Evolutionary conservation across 2,797 vertebrate species (phyloP).

Genomic region (Neostethus bicornis): DNA sequence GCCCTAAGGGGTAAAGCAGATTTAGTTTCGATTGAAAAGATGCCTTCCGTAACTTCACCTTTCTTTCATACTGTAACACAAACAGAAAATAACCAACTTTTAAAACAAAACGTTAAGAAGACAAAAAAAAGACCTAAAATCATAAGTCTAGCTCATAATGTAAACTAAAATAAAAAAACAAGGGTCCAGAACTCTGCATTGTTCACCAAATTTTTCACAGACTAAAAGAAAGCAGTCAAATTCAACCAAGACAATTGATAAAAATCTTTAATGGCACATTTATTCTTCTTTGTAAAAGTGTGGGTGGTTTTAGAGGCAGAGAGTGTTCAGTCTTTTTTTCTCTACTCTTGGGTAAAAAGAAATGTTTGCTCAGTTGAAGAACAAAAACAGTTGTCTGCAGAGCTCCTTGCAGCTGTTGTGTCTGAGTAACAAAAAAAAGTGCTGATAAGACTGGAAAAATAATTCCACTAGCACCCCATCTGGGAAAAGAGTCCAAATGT

Average conservation of each 20-base stretch:
- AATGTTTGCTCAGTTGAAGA: conserved; percentile 58
- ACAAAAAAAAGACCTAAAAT: neutral
- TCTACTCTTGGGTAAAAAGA: conserved; percentile 10
- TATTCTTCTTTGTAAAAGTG: conserved; percentile 23
- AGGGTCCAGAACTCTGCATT: conserved; percentile 3
- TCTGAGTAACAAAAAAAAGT: conserved; percentile 46
- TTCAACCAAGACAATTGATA: conserved; percentile 13
- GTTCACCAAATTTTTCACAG: conserved; percentile 29
- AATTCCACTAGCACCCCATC: conserved; percentile 31
- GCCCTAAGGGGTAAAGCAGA: too few relatives aligned
- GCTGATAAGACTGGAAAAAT: conserved; percentile 49
- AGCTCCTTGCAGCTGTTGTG: conserved; percentile 31
- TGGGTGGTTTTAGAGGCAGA: conserved; percentile 36
- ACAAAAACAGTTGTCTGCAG: conserved; percentile 80
- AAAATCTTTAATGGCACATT: conserved; percentile 27
- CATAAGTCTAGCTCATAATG: neutral
- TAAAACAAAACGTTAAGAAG: too few relatives aligned
- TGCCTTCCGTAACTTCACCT: too few relatives aligned
- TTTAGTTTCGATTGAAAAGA: too few relatives aligned
- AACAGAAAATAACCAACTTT: too few relatives aligned
- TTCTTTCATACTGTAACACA: too few relatives aligned
- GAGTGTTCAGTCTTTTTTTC: conserved; percentile 15
- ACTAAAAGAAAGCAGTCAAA: conserved; percentile 31
- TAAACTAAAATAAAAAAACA: conserved; percentile 5
- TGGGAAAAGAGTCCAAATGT: neutral